Evolutionary conservation across 1,140 invertebrate species (phyloP).

Genomic region (Drosophila tropicalis): DNA sequence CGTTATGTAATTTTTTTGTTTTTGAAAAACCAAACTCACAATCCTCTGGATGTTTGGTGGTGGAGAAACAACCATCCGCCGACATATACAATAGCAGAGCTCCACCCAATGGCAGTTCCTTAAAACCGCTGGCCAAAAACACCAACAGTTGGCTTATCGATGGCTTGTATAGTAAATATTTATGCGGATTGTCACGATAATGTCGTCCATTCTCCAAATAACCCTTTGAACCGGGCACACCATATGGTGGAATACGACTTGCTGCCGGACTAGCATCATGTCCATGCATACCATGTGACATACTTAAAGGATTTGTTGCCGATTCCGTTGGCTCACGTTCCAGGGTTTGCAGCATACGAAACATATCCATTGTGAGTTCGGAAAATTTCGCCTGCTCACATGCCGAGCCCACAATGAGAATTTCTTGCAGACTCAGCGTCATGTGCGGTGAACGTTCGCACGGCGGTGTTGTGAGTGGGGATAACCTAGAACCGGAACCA

Average conservation of each 20-base stretch:
- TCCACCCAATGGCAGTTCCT: constrained; percentile 95
- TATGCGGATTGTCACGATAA: constrained; percentile 96
- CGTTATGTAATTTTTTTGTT: background rate
- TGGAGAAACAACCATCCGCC: constrained; percentile 95
- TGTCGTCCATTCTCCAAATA: constrained; percentile 89
- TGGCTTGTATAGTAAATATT: constrained; percentile 98
- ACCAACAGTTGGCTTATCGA: constrained; percentile 96
- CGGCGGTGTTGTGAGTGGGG: constrained; percentile 92
- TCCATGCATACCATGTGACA: constrained; percentile 84
- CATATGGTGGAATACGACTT: constrained; percentile 88
- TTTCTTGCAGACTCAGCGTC: constrained; percentile 95
- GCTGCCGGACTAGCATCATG: constrained; percentile 93
- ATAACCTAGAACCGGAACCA: constrained; percentile 87
- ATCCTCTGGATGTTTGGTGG: constrained; percentile 94
- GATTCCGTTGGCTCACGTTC: constrained; percentile 96
- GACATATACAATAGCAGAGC: constrained; percentile 96
- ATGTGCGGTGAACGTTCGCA: constrained; percentile 93
- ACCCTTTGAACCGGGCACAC: constrained; percentile 85
- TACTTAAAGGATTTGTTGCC: constrained; percentile 74
- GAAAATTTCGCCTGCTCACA: constrained; percentile 99
- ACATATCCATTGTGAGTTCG: constrained; percentile 99
- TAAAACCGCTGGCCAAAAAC: constrained; percentile 96
- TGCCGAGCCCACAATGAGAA: constrained; percentile 96
- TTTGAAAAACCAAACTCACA: constrained; percentile 86
- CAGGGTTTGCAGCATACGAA: constrained; percentile 96